These are phyloP conservation scores for Drosophila malerkotliana DNA, from an alignment of 1,140 invertebrate species.

Conservation along the genomic window DNA sequence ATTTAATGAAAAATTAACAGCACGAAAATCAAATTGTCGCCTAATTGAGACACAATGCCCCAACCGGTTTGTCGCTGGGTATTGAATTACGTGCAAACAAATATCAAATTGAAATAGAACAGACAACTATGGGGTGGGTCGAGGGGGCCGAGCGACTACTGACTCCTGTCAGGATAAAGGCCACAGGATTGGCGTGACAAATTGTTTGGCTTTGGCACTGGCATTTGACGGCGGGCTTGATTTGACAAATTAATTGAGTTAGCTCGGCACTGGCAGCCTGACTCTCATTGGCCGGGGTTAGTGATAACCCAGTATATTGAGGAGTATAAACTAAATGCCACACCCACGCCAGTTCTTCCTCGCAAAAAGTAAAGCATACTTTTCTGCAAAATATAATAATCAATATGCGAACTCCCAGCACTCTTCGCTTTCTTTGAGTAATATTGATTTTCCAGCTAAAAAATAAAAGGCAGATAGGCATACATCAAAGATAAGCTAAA, in stretches of 20 bases:
- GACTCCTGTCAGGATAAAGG: slow-evolving; percentile 15
- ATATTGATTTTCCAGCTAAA: slow-evolving; percentile 25
- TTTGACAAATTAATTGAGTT: slow-evolving; percentile 80
- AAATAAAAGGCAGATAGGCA: slow-evolving; percentile 23
- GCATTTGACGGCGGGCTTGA: slow-evolving; percentile 69
- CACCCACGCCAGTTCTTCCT: background rate
- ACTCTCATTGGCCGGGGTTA: slow-evolving; percentile 7
- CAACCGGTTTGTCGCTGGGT: slow-evolving; percentile 25
- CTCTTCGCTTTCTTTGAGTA: background rate
- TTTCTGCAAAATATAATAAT: slow-evolving; percentile 26
- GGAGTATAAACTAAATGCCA: slow-evolving; percentile 5
- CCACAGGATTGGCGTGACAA: slow-evolving; percentile 66
- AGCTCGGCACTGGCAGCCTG: slow-evolving; percentile 1
- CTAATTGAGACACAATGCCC: slow-evolving; percentile 76
- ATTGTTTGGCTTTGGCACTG: slow-evolving; percentile 62
- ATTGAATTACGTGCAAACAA: slow-evolving; percentile 76
- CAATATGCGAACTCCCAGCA: slow-evolving; percentile 16
- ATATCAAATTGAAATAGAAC: slow-evolving; percentile 59
- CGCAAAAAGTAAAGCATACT: slow-evolving; percentile 32
- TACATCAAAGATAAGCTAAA: slow-evolving; percentile 46
- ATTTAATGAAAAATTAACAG: slow-evolving; percentile 80
- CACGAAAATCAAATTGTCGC: slow-evolving; percentile 76
- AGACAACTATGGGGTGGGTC: slow-evolving; percentile 10
- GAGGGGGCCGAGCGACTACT: background rate
- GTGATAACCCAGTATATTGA: slow-evolving; percentile 19